A percentile compares a stretch with the other conserved stretches of the same genome.
Evolutionary conservation across 2,888 invertebrate species (phyloP).

Genomic region (Tipula vernalis): DNA sequence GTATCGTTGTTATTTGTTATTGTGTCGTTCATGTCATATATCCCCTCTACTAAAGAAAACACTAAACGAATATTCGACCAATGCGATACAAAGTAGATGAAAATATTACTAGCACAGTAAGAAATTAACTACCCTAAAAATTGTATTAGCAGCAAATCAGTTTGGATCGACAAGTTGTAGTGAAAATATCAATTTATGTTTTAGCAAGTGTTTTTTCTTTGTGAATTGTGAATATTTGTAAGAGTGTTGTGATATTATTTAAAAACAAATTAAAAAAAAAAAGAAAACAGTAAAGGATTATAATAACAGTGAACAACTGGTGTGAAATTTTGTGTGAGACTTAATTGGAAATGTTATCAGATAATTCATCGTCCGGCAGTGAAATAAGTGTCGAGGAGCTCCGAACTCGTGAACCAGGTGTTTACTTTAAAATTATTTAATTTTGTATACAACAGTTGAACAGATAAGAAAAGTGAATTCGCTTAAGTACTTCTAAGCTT

Average conservation of each 20-base stretch:
- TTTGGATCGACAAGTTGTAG: constrained; percentile 17
- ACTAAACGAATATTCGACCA: too few relatives aligned
- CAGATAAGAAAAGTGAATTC: too few relatives aligned
- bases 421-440: constrained; percentile 14
- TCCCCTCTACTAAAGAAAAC: too few relatives aligned
- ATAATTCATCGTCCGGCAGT: constrained; percentile 31
- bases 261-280: background rate
- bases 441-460: too few relatives aligned
- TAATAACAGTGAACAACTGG: background rate
- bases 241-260: background rate
- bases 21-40: too few relatives aligned
- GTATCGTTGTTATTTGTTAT: too few relatives aligned
- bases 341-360: constrained; percentile 33
- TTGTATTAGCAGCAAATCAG: constrained; percentile 17
- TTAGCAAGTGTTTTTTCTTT: background rate
- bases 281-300: background rate
- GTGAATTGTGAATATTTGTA: background rate
- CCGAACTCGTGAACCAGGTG: constrained; percentile 33
- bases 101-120: background rate
- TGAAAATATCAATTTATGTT: constrained; percentile 15
- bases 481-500: too few relatives aligned
- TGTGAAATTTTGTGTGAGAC: background rate
- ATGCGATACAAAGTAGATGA: background rate
- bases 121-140: constrained; percentile 17
- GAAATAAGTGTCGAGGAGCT: constrained; percentile 37